These are phyloP conservation scores for Scaptodrosophila lebanonensis DNA, from an alignment of 1,140 invertebrate species.

Conservation along the genomic window DNA sequence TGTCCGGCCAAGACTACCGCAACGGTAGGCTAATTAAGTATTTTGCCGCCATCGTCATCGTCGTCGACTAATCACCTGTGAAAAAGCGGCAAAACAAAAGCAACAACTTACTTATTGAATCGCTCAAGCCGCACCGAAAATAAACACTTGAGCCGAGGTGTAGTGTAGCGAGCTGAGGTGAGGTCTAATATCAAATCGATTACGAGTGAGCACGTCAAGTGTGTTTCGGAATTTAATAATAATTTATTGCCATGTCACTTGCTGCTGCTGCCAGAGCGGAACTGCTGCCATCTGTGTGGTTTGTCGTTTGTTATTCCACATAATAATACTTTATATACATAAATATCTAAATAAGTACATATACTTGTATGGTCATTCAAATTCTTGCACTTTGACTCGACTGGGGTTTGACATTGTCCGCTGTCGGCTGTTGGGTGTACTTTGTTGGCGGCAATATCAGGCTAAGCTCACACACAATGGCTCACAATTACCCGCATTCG, in stretches of 20 bases:
- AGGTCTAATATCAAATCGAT: constrained; percentile 56
- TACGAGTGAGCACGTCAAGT: constrained; percentile 42
- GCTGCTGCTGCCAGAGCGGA: constrained; percentile 37
- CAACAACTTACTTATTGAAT: not conserved
- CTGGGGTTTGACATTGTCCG: constrained; percentile 41
- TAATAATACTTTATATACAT: no score
- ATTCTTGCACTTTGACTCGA: constrained; percentile 65
- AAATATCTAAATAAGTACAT: constrained; percentile 2
- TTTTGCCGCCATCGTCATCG: constrained; percentile 32
- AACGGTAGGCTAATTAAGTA: constrained; percentile 60
- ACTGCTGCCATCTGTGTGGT: constrained; percentile 26
- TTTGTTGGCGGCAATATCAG: not conserved
- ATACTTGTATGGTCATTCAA: constrained; percentile 50
- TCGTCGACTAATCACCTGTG: constrained; percentile 61
- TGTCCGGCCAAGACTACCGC: constrained; percentile 11
- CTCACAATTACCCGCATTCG: constrained; percentile 58
- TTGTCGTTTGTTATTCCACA: constrained; percentile 34
- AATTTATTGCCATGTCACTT: constrained; percentile 55
- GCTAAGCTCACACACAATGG: constrained; percentile 25
- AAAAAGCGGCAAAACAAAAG: constrained; percentile 38
- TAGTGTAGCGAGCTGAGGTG: no score
- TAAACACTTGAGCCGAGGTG: constrained; percentile 51
- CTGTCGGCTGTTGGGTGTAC: not conserved
- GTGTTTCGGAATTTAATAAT: constrained; percentile 27
- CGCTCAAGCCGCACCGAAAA: constrained; percentile 12